phyloP scores from a whole-genome alignment of 2,113 vertebrate genomes.

The Raphicerus campestris region DNA sequence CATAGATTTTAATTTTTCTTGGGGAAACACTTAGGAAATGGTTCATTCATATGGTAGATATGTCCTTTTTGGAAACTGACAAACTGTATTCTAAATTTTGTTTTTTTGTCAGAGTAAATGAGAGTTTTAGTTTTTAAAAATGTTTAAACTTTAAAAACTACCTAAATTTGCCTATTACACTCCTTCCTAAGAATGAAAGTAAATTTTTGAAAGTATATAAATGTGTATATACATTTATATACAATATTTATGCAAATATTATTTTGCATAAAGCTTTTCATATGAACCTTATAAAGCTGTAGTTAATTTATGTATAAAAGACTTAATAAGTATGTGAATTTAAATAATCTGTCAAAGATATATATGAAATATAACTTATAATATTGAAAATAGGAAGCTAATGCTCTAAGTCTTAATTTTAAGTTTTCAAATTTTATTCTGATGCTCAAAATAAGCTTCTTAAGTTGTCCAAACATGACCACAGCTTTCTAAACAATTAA shows the following conservation, averaged over 20 bases:
- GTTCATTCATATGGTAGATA: not conserved
- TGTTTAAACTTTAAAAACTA: not conserved
- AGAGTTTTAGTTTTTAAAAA: not conserved
- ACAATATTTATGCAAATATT: too few species aligned
- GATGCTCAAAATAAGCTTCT: not conserved
- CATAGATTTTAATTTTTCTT: not conserved
- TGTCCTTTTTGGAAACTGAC: not conserved
- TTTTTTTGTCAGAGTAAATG: not conserved
- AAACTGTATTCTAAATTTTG: not conserved
- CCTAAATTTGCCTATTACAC: not conserved
- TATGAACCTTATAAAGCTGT: not conserved
- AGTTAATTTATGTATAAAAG: not conserved
- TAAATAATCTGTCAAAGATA: not conserved
- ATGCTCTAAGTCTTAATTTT: conserved; percentile 6
- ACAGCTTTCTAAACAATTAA: not conserved
- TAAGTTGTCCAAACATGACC: not conserved
- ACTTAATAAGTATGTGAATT: not conserved
- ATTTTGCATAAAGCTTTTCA: not conserved
- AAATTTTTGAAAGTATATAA: conserved; percentile 12
- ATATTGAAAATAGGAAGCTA: not conserved
- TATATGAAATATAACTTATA: not conserved
- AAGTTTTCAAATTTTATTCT: conserved; percentile 11
- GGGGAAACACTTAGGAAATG: not conserved
- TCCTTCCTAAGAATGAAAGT: conserved; percentile 1
- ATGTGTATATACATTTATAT: too few species aligned